A percentile compares a stretch with the other conserved stretches of the same genome.
phyloP scores from a whole-genome alignment of 2,797 vertebrate genomes.

The Artibeus lituratus region DNA sequence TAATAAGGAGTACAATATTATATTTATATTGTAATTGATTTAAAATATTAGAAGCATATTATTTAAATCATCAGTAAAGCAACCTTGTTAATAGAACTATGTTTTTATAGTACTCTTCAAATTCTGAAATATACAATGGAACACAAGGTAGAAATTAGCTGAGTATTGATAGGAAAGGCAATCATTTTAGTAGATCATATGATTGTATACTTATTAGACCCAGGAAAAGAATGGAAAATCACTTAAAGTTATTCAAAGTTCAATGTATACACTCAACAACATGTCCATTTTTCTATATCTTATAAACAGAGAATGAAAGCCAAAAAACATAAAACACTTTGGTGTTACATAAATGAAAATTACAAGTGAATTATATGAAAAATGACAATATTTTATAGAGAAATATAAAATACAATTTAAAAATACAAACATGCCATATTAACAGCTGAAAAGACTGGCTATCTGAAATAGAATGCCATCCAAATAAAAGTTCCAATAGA shows the following conservation, averaged over 20 bases:
- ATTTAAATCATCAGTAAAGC: neutral
- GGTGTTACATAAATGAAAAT: neutral
- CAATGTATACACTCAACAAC: neutral
- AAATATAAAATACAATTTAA: neutral
- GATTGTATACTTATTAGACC: neutral
- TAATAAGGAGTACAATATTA: neutral
- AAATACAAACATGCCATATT: neutral
- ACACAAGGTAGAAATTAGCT: neutral
- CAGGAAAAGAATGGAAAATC: neutral
- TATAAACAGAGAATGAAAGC: neutral
- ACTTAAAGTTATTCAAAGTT: neutral
- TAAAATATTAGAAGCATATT: neutral
- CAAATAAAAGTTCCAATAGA: neutral
- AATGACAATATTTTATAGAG: neutral
- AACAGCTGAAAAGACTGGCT: neutral
- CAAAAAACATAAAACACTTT: neutral
- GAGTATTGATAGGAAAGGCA: neutral
- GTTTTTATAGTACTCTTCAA: neutral
- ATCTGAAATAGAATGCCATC: neutral
- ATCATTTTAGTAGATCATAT: neutral
- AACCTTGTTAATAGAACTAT: neutral
- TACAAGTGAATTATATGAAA: neutral
- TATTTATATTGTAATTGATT: neutral
- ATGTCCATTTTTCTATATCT: neutral
- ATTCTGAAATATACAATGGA: neutral